These are phyloP conservation scores for Pachydiplax longipennis DNA, from an alignment of 2,888 invertebrate species.

Conservation along the genomic window DNA sequence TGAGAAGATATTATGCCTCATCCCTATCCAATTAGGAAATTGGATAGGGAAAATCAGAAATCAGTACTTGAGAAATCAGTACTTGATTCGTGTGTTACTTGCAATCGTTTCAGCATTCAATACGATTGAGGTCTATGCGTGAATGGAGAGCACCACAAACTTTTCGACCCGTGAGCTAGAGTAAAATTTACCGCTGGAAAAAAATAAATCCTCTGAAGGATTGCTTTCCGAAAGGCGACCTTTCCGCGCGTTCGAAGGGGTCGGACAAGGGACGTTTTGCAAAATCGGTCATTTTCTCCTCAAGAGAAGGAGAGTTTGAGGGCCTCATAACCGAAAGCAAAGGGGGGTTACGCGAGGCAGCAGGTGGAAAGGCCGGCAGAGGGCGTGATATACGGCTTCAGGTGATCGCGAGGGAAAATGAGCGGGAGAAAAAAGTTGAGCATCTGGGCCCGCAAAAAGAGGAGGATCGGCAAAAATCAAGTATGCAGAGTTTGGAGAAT, in stretches of 20 bases:
- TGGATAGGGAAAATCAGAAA: too few relatives aligned
- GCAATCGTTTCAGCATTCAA: too few relatives aligned
- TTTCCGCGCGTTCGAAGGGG: neutral
- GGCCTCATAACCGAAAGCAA: constrained; percentile 13
- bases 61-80: too few relatives aligned
- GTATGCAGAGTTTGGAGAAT: constrained; percentile 3
- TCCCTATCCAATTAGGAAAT: too few relatives aligned
- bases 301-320: constrained; percentile 24
- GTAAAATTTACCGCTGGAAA: too few relatives aligned
- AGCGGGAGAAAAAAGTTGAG: neutral
- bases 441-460: neutral
- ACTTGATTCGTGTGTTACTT: too few relatives aligned
- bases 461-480: neutral
- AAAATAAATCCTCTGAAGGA: too few relatives aligned
- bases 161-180: too few relatives aligned
- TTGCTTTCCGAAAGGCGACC: neutral
- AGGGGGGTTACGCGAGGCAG: neutral
- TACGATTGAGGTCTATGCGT: too few relatives aligned
- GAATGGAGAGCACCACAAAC: too few relatives aligned
- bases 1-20: too few relatives aligned
- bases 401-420: neutral
- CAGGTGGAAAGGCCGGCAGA: neutral
- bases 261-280: neutral
- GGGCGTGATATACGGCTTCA: constrained; percentile 2
- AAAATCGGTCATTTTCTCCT: neutral